These are phyloP conservation scores for Malurus leucopterus DNA, from an alignment of 2,797 vertebrate genomes.

Conservation along the genomic window DNA sequence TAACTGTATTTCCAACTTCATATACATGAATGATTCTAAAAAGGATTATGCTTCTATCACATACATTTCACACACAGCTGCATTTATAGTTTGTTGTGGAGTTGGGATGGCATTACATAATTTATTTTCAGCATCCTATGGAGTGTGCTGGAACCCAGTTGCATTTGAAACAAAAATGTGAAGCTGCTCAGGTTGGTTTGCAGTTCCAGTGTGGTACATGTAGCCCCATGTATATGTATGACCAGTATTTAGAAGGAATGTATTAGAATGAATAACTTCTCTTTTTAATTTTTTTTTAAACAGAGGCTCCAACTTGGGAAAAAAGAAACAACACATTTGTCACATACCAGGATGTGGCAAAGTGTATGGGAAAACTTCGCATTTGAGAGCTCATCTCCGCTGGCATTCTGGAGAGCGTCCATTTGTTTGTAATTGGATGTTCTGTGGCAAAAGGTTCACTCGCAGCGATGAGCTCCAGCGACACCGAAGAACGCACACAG, in stretches of 20 bases:
- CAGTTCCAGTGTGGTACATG: neutral
- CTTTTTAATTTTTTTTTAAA: neutral
- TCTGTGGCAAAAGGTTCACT: slow-evolving; percentile 97
- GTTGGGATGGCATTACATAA: neutral
- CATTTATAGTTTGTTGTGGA: neutral
- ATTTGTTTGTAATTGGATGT: slow-evolving; percentile 98
- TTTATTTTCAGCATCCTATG: neutral
- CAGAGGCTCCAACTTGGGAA: slow-evolving; percentile 93
- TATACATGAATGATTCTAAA: neutral
- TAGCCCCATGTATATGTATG: neutral
- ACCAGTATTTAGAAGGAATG: neutral
- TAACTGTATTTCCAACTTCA: neutral
- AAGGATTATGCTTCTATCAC: neutral
- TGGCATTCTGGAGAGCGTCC: slow-evolving; percentile 98
- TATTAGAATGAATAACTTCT: neutral
- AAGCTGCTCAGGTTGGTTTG: neutral
- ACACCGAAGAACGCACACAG: slow-evolving; percentile 97
- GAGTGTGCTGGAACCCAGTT: neutral
- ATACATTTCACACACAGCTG: neutral
- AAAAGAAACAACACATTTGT: slow-evolving; percentile 97
- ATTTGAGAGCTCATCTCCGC: slow-evolving; percentile 96
- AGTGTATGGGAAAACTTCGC: slow-evolving; percentile 93
- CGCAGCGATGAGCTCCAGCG: slow-evolving; percentile 97
- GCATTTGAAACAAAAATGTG: neutral
- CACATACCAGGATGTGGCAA: slow-evolving; percentile 90